Evolutionary conservation across 37 sponge, comb jelly and placozoan species (phyloP), one percentile per base, ranked within the genome.

Genomic region (Ephydatia muelleri): DNA sequence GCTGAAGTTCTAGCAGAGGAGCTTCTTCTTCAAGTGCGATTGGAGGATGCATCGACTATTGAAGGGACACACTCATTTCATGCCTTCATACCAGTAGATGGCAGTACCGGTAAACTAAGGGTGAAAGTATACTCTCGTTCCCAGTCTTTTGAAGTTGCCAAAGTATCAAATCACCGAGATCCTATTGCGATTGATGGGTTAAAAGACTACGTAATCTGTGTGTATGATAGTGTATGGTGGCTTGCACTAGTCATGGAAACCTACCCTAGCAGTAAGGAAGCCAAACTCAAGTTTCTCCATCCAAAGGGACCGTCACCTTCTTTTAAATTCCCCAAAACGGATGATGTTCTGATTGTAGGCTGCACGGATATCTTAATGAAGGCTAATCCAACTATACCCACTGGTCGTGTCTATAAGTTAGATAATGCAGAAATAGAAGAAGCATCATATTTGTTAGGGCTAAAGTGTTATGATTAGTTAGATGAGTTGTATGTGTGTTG

Each of bases 251-350:
- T 83, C 39, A 67, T 84, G 48, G 67, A 83, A 43, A 43, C 47
- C 4, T 43, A 43, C 47, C 47, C 47, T 8, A 43, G 6, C 47
- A 43, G 8, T 43, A 43, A 26, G 9, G 65, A 70, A 72, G 89
- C 79, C 0, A 83, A 64, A 79, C 31, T 89, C 19, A 83, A 38
- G 22, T 83, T 89, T 14, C 75, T 89, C 13, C 84, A 83, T 39
- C 89, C 89, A 30, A 72, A 82, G 29, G 83, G 89, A 48, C 84
- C 89, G 29, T 57, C 82, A 4, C 67, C 23, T 27, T 75, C 83
- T 22, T 88, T 70, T 64, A 68, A 68, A 14, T 88, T 82, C 28
- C 88, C 82, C 23, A 6, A 35, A 22, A 28, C 30, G n/a, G 69
- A 64, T 29, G 81, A 87, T 35, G 29, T 87, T 25, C 57, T 78